Conservation (phyloP, 1,140 invertebrate species). For the Drusus annulatus region DNA sequence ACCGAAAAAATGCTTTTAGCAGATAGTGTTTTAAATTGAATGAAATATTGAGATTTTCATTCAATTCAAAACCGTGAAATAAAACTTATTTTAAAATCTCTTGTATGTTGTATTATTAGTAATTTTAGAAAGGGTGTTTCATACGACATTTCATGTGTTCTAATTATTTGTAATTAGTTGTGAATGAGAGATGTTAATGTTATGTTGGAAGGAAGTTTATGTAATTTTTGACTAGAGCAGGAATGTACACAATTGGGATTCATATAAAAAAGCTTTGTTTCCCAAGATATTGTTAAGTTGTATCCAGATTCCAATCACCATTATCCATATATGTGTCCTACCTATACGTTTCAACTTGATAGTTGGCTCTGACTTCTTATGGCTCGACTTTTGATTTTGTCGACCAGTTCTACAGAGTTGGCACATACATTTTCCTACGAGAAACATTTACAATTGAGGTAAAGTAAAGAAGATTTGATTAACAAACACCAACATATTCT, state of each 20-base stretch:
- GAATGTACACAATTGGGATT: too few relatives aligned
- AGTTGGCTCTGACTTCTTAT: slow-evolving; percentile 37
- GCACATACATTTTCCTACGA: slow-evolving; percentile 53
- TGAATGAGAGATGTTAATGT: not conserved
- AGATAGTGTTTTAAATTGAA: too few relatives aligned
- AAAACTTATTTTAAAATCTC: too few relatives aligned
- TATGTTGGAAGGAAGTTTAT: slow-evolving; percentile 3
- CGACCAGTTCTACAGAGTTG: slow-evolving; percentile 48
- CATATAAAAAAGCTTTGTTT: not conserved
- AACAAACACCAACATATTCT: too few relatives aligned
- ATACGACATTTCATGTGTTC: too few relatives aligned
- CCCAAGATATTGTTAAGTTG: not conserved
- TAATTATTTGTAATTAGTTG: too few relatives aligned
- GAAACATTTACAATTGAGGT: slow-evolving; percentile 42
- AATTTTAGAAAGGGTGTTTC: too few relatives aligned
- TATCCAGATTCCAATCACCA: slow-evolving; percentile 52
- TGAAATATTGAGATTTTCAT: too few relatives aligned
- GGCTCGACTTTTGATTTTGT: slow-evolving; percentile 27
- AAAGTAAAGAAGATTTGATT: too few relatives aligned
- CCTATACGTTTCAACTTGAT: slow-evolving; percentile 51
- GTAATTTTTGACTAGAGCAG: not conserved
- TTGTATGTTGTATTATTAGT: too few relatives aligned
- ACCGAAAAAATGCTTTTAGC: too few relatives aligned
- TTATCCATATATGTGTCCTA: slow-evolving; percentile 48
- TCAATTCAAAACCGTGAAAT: too few relatives aligned